Base-by-base conservation (phyloP, 2,888 invertebrate species). In the Athalia circularis region DNA sequence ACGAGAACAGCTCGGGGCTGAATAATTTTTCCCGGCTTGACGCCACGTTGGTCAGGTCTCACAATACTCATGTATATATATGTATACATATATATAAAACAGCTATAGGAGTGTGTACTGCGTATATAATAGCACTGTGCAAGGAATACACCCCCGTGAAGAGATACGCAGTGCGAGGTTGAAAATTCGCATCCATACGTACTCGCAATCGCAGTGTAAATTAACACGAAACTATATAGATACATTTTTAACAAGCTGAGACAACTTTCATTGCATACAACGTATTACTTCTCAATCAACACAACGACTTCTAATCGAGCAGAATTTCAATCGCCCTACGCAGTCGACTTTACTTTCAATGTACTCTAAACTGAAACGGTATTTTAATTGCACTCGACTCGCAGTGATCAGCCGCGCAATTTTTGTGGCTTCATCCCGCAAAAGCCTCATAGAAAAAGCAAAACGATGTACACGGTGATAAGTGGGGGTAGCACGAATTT, bases 1-100 rank as follows among this genome's bases (percentile, higher is more conserved):
- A 9, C 54, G 54, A 67, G 50, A 67, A 52, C 50, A 50, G 67
- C 67, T 67, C 15, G 67, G 50, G 67, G 67, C 67, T 67, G 67
- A 48, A 67, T 67, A 67, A 67, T 67, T 29, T 29, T 29, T 29
- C 29, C 29, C 50, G 15, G 13, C 67, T 50, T 67, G 8, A 29
- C 67, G 9, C 13, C 48, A 50, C 15, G 67, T 15, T 67, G n/a
- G 67, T 47, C 9, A 50, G 67, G 15, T 15, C 15, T 67, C 48
- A 50, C 50, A 65, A 65, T 48, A 48, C 65, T 7, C 65, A n/a
- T 48, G 13, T n/a, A 50, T 6, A 65, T 11, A 52, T 52, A 52
- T 52, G 11, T 52, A n/a, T 48, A 13, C 7, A 50, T 6, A 65
- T 11, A 29, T 29, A 65, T 13, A 50, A 13, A n/a, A 62, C 11